Percentiles rank a stretch among this genome's conserved stretches.
phyloP scores from a whole-genome alignment of 2,888 invertebrate genomes.

The Tipula unca region DNA sequence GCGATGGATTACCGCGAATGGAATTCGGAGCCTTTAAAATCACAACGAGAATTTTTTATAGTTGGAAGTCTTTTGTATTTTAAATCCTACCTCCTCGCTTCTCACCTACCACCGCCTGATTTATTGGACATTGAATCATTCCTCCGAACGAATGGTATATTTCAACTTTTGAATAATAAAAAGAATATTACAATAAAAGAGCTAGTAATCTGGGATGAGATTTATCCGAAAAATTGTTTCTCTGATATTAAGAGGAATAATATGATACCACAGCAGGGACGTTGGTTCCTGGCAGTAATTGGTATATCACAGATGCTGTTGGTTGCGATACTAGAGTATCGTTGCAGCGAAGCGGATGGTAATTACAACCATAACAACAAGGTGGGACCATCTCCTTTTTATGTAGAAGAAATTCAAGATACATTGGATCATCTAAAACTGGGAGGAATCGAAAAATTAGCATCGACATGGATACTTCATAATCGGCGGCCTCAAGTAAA shows the following conservation, averaged over 20 bases:
- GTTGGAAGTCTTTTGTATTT: constrained; percentile 47
- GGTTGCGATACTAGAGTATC: constrained; percentile 51
- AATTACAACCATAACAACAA: constrained; percentile 29
- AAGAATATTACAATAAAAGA: constrained; percentile 49
- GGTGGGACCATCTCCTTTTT: constrained; percentile 68
- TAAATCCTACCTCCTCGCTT: constrained; percentile 52
- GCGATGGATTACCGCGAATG: constrained; percentile 86
- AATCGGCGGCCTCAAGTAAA: constrained; percentile 50
- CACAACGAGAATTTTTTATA: constrained; percentile 44
- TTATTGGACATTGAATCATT: constrained; percentile 67
- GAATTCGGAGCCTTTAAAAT: constrained; percentile 55
- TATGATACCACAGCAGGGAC: constrained; percentile 46
- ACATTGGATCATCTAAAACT: constrained; percentile 70
- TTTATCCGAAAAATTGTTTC: constrained; percentile 50
- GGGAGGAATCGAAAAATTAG: constrained; percentile 63
- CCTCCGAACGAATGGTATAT: constrained; percentile 63
- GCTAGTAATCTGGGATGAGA: constrained; percentile 68
- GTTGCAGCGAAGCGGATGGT: constrained; percentile 27
- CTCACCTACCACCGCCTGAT: constrained; percentile 67
- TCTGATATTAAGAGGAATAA: background rate
- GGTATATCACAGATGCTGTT: constrained; percentile 63
- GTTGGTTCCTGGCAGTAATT: constrained; percentile 65
- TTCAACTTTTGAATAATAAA: constrained; percentile 56
- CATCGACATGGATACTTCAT: constrained; percentile 57
- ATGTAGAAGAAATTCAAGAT: constrained; percentile 84